These are phyloP conservation scores for Halictus ligatus DNA, from an alignment of 2,888 invertebrate species.

Conservation along the genomic window DNA sequence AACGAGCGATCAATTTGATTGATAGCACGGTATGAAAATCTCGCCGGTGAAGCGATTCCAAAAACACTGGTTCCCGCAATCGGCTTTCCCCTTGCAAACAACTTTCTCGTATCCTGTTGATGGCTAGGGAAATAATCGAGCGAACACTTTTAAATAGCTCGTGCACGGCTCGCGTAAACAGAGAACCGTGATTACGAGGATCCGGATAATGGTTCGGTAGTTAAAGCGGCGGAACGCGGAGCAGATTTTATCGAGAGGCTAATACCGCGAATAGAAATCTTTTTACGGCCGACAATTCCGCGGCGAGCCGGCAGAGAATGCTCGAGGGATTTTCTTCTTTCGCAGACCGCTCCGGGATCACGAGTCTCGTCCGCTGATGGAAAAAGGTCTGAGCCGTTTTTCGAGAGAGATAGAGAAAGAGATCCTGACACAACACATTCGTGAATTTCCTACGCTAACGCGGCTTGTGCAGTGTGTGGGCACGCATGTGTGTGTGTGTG, in stretches of 20 bases:
- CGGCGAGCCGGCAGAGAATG: slow-evolving; percentile 16
- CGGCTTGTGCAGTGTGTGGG: background rate
- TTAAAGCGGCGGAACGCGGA: slow-evolving; percentile 22
- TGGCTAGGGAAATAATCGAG: slow-evolving; percentile 22
- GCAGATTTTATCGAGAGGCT: slow-evolving; percentile 26
- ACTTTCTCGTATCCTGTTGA: slow-evolving; percentile 17
- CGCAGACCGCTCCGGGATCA: slow-evolving; percentile 14
- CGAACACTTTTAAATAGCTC: background rate
- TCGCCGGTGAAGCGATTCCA: background rate
- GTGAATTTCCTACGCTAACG: slow-evolving; percentile 33
- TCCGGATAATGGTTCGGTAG: slow-evolving; percentile 15
- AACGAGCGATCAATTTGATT: background rate
- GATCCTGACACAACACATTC: slow-evolving; percentile 28
- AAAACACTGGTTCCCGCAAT: background rate
- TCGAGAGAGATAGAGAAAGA: background rate
- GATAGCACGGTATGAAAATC: background rate
- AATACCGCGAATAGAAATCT: slow-evolving; percentile 31
- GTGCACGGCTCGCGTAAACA: slow-evolving; percentile 13
- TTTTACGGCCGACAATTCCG: slow-evolving; percentile 32
- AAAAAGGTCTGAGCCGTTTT: slow-evolving; percentile 32
- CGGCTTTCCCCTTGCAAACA: slow-evolving; percentile 4
- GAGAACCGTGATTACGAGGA: slow-evolving; percentile 3
- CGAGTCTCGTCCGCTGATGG: slow-evolving; percentile 16
- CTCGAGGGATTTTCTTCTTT: slow-evolving; percentile 38
- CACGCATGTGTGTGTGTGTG: background rate